Base-by-base conservation (phyloP, 1,140 invertebrate species). In the Drosophila prosaltans region DNA sequence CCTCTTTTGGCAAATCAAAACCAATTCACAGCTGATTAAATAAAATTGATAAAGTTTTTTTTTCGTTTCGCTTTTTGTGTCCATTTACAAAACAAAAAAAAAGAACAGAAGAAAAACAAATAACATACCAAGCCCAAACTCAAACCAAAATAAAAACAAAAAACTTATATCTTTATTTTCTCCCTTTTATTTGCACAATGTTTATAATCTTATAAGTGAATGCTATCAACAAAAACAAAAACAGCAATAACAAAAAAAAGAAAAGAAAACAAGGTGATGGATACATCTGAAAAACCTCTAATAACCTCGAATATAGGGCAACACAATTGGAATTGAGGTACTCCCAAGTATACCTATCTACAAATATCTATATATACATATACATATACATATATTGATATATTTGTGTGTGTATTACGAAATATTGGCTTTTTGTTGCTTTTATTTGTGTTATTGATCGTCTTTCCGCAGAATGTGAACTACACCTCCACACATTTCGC, bases 401-500 rank as follows among this genome's bases (percentile, higher is more conserved):
- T 30, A 30, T 30, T 4, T 30, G 28, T 30, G 28, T 30, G 4
- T 30, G 2, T 30, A 30, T 30, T 30, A 16, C 16, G 16, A 16
- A 16, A 16, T 16, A 16, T 16, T 16, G 16, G 16, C 16, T 16
- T 16, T 16, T 16, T 16, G 16, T 16, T 16, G 16, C 16, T 30
- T 58, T 55, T 6, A 61, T 28, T 40, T 26, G 6, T 7, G 6
- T 51, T 26, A 26, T 51, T 51, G 45, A 51, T 26, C 45, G 21
- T 43, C 30, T n/a, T 24, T 66, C 61, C 57, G 21, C 69, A 81
- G 79, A 72, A 81, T 57, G 72, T 81, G 16, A 81, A 68, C 51
- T 81, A 76, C 57, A 80, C 79, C 60, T 76, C 67, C 63, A 72
- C 67, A 66, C 74, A 77, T 45, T 90, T 86, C 58, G 65, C 81